phyloP scores from a whole-genome alignment of 2,797 vertebrate species.

The Darevskia nairensis region DNA sequence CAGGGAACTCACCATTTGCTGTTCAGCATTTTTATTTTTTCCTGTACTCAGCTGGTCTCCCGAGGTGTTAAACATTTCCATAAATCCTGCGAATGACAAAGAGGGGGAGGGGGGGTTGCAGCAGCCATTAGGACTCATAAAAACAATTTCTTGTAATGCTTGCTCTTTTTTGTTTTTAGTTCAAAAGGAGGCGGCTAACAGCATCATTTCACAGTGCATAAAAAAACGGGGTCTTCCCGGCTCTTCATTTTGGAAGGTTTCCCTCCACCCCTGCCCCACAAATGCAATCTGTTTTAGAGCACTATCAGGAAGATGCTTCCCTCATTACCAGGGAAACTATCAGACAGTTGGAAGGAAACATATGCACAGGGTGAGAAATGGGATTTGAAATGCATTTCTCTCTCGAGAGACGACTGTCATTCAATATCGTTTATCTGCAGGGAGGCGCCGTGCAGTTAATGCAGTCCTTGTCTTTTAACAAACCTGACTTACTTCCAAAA shows the following conservation, averaged over 20 bases:
- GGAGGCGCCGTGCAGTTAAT: neutral
- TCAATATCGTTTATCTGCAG: slow-evolving; percentile 8
- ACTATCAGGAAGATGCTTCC: neutral
- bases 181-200: neutral
- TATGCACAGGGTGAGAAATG: neutral
- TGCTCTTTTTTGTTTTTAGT: slow-evolving; percentile 12
- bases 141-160: neutral
- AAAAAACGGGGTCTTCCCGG: neutral
- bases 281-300: neutral
- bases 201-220: slow-evolving; percentile 1
- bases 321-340: neutral
- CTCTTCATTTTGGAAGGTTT: neutral
- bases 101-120: rapidly evolving
- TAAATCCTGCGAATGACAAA: slow-evolving; percentile 60
- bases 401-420: neutral
- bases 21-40: slow-evolving; percentile 31
- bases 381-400: slow-evolving; percentile 21
- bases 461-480: neutral
- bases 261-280: neutral
- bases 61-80: slow-evolving; percentile 43
- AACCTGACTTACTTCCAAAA: neutral
- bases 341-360: neutral
- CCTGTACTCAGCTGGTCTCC: slow-evolving; percentile 37
- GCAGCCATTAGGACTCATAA: slow-evolving; percentile 9
- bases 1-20: slow-evolving; percentile 44